A percentile compares a stretch with the other conserved stretches of the same genome.
Evolutionary conservation across 2,113 vertebrate genomes (phyloP).

Genomic region (Colinus virginianus): DNA sequence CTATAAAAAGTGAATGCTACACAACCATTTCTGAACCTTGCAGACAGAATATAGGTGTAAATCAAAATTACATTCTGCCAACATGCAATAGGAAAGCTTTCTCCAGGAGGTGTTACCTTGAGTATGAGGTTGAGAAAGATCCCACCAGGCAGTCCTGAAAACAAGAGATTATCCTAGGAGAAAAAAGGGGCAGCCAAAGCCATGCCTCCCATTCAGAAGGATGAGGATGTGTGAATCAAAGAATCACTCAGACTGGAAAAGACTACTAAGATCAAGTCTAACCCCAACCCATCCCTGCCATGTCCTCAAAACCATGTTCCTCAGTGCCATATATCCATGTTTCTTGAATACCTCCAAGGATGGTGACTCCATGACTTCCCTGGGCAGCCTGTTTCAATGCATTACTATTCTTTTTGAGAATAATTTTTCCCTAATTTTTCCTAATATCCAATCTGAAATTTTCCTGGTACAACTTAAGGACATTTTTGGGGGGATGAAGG

Average conservation of each 20-base stretch:
- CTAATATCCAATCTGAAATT: too few species aligned
- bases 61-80: neutral
- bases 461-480: too few species aligned
- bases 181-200: neutral
- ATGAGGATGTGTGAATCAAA: neutral
- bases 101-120: neutral
- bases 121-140: neutral
- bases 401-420: too few species aligned
- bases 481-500: neutral
- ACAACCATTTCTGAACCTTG: neutral
- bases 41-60: neutral
- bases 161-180: neutral
- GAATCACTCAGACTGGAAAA: too few species aligned
- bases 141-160: neutral
- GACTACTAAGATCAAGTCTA: too few species aligned
- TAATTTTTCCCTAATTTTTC: too few species aligned
- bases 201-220: neutral
- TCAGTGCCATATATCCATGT: too few species aligned
- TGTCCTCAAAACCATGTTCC: too few species aligned
- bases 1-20: neutral
- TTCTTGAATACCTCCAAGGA: too few species aligned
- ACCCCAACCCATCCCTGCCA: too few species aligned
- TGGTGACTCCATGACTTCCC: too few species aligned
- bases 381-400: too few species aligned
- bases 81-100: neutral